Evolutionary conservation across 1,140 invertebrate genomes (phyloP).

Genomic region (Procambarus clarkii): DNA sequence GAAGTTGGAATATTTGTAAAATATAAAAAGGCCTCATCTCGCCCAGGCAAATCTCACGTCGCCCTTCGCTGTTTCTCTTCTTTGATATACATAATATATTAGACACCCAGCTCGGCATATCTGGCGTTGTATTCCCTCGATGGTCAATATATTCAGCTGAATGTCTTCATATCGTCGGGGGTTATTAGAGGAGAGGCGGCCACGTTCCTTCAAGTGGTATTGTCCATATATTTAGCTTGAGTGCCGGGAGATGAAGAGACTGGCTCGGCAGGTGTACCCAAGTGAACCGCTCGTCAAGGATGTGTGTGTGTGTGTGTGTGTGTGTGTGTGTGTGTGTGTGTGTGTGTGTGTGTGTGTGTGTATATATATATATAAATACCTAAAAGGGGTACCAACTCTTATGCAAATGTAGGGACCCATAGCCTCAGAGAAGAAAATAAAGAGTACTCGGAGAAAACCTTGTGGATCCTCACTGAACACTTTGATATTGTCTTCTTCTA

Average conservation of each 20-base stretch:
- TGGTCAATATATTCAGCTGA: slow-evolving; percentile 19
- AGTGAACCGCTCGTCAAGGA: too few species aligned
- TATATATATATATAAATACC: too few species aligned
- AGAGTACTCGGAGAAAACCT: too few species aligned
- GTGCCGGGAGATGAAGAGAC: slow-evolving; percentile 9
- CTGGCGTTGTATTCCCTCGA: not conserved
- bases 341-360: not conserved
- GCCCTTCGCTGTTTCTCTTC: not conserved
- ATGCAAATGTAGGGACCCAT: too few species aligned
- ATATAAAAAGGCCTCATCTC: not conserved
- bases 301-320: not conserved
- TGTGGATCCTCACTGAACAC: too few species aligned
- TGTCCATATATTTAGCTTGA: slow-evolving; percentile 35
- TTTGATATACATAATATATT: not conserved
- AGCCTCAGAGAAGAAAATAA: too few species aligned
- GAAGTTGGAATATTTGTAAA: not conserved
- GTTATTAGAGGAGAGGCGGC: not conserved
- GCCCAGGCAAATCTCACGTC: not conserved
- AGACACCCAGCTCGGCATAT: not conserved
- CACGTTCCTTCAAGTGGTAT: not conserved
- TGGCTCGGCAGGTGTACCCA: slow-evolving; percentile 24
- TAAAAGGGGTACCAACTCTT: too few species aligned
- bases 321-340: not conserved
- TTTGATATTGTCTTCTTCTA: too few species aligned
- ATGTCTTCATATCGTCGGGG: slow-evolving; percentile 26